phyloP scores from a whole-genome alignment of 2,797 vertebrate species.

The Enteromius treurensis region DNA sequence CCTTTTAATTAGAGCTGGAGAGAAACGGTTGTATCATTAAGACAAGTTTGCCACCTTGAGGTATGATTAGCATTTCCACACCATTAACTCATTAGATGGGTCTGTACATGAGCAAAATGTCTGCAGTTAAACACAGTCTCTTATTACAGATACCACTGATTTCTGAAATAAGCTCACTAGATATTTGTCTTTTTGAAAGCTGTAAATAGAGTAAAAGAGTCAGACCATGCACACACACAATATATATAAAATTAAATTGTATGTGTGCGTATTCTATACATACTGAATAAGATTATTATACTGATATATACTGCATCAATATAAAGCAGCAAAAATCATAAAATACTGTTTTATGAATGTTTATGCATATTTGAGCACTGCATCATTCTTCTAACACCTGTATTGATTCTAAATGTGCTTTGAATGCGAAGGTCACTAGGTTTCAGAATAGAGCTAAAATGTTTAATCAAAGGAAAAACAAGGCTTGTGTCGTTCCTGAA shows the following conservation, averaged over 20 bases:
- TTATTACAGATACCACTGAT: slow-evolving; percentile 20
- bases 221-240: neutral
- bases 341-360: neutral
- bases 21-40: slow-evolving; percentile 43
- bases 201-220: neutral
- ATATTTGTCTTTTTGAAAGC: neutral
- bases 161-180: neutral
- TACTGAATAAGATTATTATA: no score
- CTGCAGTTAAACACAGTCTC: slow-evolving; percentile 44
- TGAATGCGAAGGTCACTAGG: neutral
- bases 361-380: neutral
- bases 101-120: slow-evolving; percentile 48
- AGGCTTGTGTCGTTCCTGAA: neutral
- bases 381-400: neutral
- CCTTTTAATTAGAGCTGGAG: slow-evolving; percentile 52
- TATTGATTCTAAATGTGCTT: neutral
- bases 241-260: no score
- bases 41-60: slow-evolving; percentile 60
- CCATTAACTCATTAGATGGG: slow-evolving; percentile 57
- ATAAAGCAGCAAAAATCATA: neutral
- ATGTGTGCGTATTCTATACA: no score
- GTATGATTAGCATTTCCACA: slow-evolving; percentile 55
- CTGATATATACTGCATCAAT: neutral
- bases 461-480: neutral
- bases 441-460: neutral